A percentile compares a stretch with the other conserved stretches of the same genome.
These are phyloP conservation scores for Dromaius novaehollandiae DNA, from an alignment of 2,113 vertebrate species.

Conservation along the genomic window DNA sequence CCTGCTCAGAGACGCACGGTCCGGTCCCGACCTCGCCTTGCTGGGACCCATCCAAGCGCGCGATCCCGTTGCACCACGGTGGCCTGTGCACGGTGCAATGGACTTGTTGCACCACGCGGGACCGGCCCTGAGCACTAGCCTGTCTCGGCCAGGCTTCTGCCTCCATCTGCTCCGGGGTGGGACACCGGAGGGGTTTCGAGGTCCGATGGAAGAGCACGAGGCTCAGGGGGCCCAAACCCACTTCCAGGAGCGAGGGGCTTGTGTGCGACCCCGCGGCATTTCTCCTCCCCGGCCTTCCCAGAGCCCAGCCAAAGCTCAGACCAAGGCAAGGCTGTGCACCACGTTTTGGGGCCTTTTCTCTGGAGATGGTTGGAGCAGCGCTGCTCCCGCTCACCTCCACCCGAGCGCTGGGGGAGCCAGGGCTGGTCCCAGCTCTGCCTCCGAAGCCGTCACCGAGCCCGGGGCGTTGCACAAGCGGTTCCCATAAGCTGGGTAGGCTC, in stretches of 20 bases:
- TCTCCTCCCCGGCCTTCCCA: too few species aligned
- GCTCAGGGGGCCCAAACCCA: too few species aligned
- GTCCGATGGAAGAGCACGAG: too few species aligned
- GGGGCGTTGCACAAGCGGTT: background rate
- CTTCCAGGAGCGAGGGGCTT: too few species aligned
- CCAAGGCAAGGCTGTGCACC: too few species aligned
- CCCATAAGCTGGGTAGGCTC: background rate
- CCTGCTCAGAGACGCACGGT: background rate
- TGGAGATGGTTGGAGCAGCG: background rate
- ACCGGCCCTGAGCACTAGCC: background rate
- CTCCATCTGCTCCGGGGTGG: background rate
- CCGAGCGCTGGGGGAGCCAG: background rate
- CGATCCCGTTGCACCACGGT: too few species aligned
- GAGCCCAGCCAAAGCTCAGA: too few species aligned
- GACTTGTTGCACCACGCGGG: background rate
- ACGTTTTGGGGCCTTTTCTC: background rate
- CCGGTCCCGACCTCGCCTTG: too few species aligned
- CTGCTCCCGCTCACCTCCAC: background rate
- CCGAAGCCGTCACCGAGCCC: background rate
- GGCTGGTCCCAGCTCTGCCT: background rate
- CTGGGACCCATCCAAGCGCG: too few species aligned
- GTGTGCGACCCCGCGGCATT: too few species aligned
- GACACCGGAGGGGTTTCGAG: too few species aligned
- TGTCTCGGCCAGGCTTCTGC: too few species aligned
- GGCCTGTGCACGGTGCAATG: background rate